A percentile compares a stretch with the other conserved stretches of the same genome.
Conservation (phyloP, 2,888 invertebrate genomes). For the Melolontha melolontha region DNA sequence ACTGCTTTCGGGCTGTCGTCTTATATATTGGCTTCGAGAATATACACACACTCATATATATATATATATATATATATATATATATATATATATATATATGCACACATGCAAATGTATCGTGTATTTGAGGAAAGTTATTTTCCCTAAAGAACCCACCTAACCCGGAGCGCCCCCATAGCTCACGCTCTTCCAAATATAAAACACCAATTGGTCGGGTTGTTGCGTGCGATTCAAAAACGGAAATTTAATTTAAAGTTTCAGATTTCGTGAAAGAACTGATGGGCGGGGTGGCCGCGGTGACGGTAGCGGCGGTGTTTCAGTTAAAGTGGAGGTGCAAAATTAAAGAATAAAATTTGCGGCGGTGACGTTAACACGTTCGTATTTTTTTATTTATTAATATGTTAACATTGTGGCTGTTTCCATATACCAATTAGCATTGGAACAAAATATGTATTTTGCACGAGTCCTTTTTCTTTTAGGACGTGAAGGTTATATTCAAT, state of each 20-base stretch:
- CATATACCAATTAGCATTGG: too few relatives aligned
- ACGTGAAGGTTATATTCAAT: too few relatives aligned
- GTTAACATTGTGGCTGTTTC: background rate
- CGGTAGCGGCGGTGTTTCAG: background rate
- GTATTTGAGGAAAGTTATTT: constrained; percentile 60
- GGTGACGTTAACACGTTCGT: background rate
- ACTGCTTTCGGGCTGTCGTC: constrained; percentile 27
- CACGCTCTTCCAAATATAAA: constrained; percentile 59
- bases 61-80: constrained; percentile 5
- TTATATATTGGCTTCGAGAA: constrained; percentile 57
- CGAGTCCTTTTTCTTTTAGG: too few relatives aligned
- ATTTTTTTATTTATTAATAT: constrained; percentile 4
- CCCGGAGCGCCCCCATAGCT: constrained; percentile 48
- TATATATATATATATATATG: background rate
- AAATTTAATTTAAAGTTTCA: constrained; percentile 66
- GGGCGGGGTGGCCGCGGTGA: constrained; percentile 4
- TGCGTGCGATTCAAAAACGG: constrained; percentile 66
- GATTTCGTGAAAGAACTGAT: constrained; percentile 53
- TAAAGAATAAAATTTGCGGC: background rate
- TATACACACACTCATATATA: constrained; percentile 46
- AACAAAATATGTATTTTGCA: too few relatives aligned
- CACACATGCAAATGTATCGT: background rate
- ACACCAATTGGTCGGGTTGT: constrained; percentile 64
- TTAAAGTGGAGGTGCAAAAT: constrained; percentile 1
- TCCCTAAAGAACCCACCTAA: constrained; percentile 50